Evolutionary conservation across 2,888 invertebrate species (phyloP), one percentile per base, ranked within the genome.

Genomic region (Eulithis prunata): DNA sequence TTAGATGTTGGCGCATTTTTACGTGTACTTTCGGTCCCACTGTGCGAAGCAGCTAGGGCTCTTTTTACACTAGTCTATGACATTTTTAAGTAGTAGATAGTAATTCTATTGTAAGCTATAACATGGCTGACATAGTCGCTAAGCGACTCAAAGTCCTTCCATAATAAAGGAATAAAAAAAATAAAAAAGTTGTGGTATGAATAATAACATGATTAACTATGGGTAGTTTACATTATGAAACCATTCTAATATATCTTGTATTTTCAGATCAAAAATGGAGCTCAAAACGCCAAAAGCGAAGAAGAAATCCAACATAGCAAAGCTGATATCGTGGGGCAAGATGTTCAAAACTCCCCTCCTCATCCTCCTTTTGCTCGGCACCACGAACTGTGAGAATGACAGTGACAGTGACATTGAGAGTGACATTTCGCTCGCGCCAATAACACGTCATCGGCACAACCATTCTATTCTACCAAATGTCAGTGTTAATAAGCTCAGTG

Each of bases 211-310:
- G n/a, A n/a, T n/a, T n/a, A n/a, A n/a, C 21, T 21, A 21, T 21
- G 21, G 21, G 2, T 21, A 21, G 2, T 21, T 21, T 21, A 21
- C 21, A 21, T n/a, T n/a, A n/a, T n/a, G 21, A 21, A 21, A 21
- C 21, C 21, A 21, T 21, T 1, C 21, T 1, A 21, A 21, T 21
- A 21, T 21, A 21, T 1, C 21, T 21, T 21, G 21, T 49, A 0
- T 86, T 83, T 3, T 4, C 89, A 91, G 91, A 77, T 84, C 77
- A 75, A 85, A 80, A 75, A 92, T 92, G 92, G 90, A 92, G 81
- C 66, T 91, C 6, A 91, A 91, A 80, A 82, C 90, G 11, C 89
- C 90, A 41, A 92, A 91, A 76, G 84, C 90, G 69, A 91, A 90
- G 80, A 92, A 91, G 85, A 90, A 90, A 78, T 84, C 85, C 1